Base-by-base conservation (phyloP, 2,888 invertebrate genomes). In the Heliconius ismenius region DNA sequence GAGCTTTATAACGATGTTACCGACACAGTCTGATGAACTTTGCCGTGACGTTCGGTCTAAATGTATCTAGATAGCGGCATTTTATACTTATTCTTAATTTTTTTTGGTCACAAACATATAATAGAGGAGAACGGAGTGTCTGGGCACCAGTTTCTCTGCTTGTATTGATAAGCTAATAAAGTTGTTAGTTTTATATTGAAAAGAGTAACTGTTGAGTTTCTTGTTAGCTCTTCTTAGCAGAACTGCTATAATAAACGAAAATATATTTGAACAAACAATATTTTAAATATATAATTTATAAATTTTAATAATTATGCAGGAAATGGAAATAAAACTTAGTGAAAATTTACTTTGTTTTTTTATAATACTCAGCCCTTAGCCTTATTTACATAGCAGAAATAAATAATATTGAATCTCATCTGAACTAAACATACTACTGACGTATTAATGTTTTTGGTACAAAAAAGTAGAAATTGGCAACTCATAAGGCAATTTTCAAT, bases 1-100 rank as follows among this genome's bases (percentile, higher is more conserved):
- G 92, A 92, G 92, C 89, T 89, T 87, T 80, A 82, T 92, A 93
- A 93, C 88, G 83, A 88, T 74, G 86, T 92, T 92, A 92, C 85
- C 84, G 87, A 82, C 86, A 84, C 86, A 88, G 88, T 87, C 90
- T 92, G 92, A 92, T 91, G 92, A 92, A 92, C 91, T 91, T 90
- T 91, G 86, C 83, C 85, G 83, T 86, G 83, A 81, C 78, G 62
- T 64, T 65, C 63, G 76, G 81, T 73, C 60, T 58, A 81, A 80
- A 77, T 18, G 21, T 79, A 3, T 72, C 74, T 84, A 79, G 79
- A 13, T 7, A 82, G 87, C 84, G 85, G 77, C 4, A 36, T 24
- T 4, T 58, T 70, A 58, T 36, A 9, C 15, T 43, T 28, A 21
- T 58, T 60, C n/a, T 67, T 58, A 10, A 36, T 21, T 13, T 65